Base-by-base conservation (phyloP, 2,888 invertebrate genomes). In the Phortica magna region DNA sequence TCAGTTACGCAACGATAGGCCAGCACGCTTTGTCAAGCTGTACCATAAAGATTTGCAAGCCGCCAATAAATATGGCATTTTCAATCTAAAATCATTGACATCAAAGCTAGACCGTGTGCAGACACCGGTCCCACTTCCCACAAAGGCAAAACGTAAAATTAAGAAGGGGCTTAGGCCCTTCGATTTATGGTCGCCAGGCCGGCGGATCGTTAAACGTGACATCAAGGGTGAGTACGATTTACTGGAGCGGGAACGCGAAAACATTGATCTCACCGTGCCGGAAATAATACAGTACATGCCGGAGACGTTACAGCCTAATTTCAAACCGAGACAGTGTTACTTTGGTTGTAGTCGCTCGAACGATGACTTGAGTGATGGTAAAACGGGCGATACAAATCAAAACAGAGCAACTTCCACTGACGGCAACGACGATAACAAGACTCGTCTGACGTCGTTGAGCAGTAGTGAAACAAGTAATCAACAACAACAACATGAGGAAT, bases 261-360 rank as follows among this genome's bases (percentile, higher is more conserved):
- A 88, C 10, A 77, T 83, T 10, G 91, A 91, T 77, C 77, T 91
- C 6, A 90, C 90, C 7, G 82, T 88, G n/a, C 91, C 91, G 4
- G 91, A 91, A 81, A 90, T 91, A 22, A 88, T 91, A 80, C 91
- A 91, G 77, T 91, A 83, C 57, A 90, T 91, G 90, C 91, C 91
- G 2, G 91, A 91, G 80, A 88, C 91, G 0, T 79, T 90, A 65
- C 83, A 84, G 81, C 86, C 91, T 0, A 81, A 84, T 73, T 91
- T 90, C 19, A 89, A 88, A 79, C 87, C 84, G 14, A 89, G 89
- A 2, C 90, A 86, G 71, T 91, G 91, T 72, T 83, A 88, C 42
- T 83, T 84, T 73, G 89, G 87, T 17, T 89, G 90, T 48, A 78
- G n/a, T 55, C 55, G 55, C 14, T 55, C 7, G 7, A 12, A 7